phyloP scores from a whole-genome alignment of 2,113 vertebrate species.

The Elgaria multicarinata region DNA sequence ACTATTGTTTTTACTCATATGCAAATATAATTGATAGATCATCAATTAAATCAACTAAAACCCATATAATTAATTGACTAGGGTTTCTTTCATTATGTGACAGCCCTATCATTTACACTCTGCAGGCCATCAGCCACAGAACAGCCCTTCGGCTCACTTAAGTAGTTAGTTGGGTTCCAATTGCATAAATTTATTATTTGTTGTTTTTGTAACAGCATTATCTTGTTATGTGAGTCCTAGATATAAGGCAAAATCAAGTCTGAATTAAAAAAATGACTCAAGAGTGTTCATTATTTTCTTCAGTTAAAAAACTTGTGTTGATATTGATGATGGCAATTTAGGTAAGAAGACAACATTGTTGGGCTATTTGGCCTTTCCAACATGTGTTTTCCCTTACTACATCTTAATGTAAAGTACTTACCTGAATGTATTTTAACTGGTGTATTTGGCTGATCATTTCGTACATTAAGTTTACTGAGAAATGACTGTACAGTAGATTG shows the following conservation, averaged over 20 bases:
- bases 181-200: background rate
- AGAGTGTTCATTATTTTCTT: background rate
- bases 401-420: background rate
- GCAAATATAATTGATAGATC: background rate
- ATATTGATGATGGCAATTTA: background rate
- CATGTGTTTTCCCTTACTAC: too few relatives aligned
- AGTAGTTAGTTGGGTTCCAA: background rate
- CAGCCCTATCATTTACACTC: background rate
- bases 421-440: background rate
- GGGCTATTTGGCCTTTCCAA: background rate
- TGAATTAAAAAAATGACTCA: background rate
- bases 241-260: background rate
- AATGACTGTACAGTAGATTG: background rate
- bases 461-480: background rate
- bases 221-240: background rate
- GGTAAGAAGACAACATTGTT: background rate
- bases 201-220: background rate
- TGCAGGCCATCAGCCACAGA: background rate
- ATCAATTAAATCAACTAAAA: background rate
- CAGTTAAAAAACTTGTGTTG: slow-evolving; percentile 12
- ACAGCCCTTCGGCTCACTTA: background rate
- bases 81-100: background rate
- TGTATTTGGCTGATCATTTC: background rate
- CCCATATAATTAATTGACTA: background rate
- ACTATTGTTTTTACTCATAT: background rate